Evolutionary conservation across 2,113 vertebrate genomes (phyloP).

Genomic region (Urocynchramus pylzowi): DNA sequence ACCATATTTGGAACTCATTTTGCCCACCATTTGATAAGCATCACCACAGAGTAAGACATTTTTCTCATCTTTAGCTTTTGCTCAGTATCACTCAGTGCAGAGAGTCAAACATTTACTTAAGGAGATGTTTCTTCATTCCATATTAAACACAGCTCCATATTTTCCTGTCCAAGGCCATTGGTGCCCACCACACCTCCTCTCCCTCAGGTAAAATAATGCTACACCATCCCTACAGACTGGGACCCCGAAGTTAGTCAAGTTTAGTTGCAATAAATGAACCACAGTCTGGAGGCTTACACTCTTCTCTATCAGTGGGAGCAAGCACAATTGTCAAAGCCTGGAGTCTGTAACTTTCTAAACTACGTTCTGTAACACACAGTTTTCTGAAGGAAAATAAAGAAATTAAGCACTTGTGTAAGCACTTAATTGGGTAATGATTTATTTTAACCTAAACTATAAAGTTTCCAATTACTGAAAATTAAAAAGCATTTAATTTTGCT

Average conservation of each 20-base stretch:
- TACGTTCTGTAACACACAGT: neutral
- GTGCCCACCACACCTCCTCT: neutral
- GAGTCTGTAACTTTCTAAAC: neutral
- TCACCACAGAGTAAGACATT: neutral
- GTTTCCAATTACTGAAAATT: neutral
- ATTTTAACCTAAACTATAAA: neutral
- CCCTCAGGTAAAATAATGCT: neutral
- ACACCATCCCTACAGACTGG: neutral
- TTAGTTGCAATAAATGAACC: neutral
- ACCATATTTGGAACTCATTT: neutral
- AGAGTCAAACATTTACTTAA: neutral
- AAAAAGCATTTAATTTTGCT: neutral
- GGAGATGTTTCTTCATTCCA: neutral
- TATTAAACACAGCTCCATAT: neutral
- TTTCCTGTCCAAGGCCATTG: neutral
- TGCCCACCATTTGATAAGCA: neutral
- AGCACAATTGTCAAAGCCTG: neutral
- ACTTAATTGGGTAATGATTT: neutral
- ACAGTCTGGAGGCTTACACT: neutral
- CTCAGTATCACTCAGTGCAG: neutral
- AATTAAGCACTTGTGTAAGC: neutral
- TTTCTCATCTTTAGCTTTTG: neutral
- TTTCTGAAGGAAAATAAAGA: neutral
- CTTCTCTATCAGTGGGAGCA: neutral
- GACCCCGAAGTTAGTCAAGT: neutral